phyloP scores from a whole-genome alignment of 37 sponge, comb jelly and placozoan species.

The Hormiphora californensis region DNA sequence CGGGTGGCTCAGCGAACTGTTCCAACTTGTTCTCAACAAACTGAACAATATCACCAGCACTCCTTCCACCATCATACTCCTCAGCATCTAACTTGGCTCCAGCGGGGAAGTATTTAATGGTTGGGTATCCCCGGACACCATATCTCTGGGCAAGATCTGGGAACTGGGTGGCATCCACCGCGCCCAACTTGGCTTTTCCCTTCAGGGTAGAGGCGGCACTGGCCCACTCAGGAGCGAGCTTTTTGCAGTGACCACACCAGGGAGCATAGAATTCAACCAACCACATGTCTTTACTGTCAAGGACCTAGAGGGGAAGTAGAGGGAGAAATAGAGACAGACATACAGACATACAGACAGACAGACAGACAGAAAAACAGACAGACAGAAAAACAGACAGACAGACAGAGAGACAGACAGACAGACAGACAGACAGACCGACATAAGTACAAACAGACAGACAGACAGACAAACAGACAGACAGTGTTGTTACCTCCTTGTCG shows the following conservation, averaged over 20 bases:
- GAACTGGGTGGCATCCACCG: constrained; percentile 76
- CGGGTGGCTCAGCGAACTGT: constrained; percentile 75
- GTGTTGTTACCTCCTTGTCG: constrained; percentile 56
- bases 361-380: too few species aligned
- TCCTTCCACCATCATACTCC: constrained; percentile 87
- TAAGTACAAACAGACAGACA: neutral
- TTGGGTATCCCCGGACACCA: constrained; percentile 76
- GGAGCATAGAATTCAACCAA: constrained; percentile 55
- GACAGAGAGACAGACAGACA: too few species aligned
- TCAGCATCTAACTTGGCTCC: constrained; percentile 77
- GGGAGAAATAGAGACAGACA: too few species aligned
- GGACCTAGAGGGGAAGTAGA: too few species aligned
- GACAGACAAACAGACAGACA: too few species aligned
- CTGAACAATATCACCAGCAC: constrained; percentile 72
- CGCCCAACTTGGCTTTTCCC: constrained; percentile 76
- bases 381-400: too few species aligned
- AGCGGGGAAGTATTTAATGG: constrained; percentile 92
- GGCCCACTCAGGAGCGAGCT: constrained; percentile 86
- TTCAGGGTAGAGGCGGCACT: constrained; percentile 76
- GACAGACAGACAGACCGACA: too few species aligned
- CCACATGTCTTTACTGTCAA: constrained; percentile 57
- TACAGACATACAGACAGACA: too few species aligned
- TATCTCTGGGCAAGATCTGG: constrained; percentile 32
- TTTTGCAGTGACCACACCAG: constrained; percentile 99
- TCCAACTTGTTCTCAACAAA: constrained; percentile 75